Base-by-base conservation (phyloP, 2,888 invertebrate species). In the Athalia cordata region DNA sequence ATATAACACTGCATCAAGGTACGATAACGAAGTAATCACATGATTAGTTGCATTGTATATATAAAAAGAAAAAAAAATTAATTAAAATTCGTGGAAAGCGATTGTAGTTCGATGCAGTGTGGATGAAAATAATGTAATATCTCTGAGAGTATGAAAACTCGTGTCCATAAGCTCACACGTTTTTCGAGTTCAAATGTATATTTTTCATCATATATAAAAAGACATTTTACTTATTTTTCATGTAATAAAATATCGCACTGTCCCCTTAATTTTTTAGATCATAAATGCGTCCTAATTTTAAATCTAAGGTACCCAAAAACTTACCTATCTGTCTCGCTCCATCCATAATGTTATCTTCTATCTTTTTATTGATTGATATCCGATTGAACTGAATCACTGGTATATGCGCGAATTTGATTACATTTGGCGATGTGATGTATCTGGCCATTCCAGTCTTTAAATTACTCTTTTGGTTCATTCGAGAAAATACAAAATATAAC, bases 21-120 rank as follows among this genome's bases (percentile, higher is more conserved):
- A 47, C n/a, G 72, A 6, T n/a, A 72, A 47, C 55, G 29, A 29
- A 29, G 29, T 29, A 29, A 59, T 72, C 59, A 52, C 47, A 59
- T 59, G 72, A 57, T 49, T 57, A 70, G 57, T 70, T 72, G 45
- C 59, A 47, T 72, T 72, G 72, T 72, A 72, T 49, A 72, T 72
- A 72, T n/a, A 72, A 59, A 59, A 59, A 29, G 29, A 2, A 47
- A 45, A 59, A 70, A 70, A 13, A 68, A 29, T 8, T 49, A n/a
- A 47, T 49, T 47, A 5, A 68, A 68, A 9, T 59, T 59, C 59
- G 57, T 72, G n/a, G 59, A 47, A n/a, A 59, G n/a, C 8, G 15
- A 11, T 59, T n/a, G 57, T 59, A 57, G 59, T 59, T 72, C 59
- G 59, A 47, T 72, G 72, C 72, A 57, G 72, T 72, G 59, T 72